A percentile compares a stretch with the other conserved stretches of the same genome.
Conservation (phyloP, 1,140 invertebrate species). For the Trypoxylus dichotomus region DNA sequence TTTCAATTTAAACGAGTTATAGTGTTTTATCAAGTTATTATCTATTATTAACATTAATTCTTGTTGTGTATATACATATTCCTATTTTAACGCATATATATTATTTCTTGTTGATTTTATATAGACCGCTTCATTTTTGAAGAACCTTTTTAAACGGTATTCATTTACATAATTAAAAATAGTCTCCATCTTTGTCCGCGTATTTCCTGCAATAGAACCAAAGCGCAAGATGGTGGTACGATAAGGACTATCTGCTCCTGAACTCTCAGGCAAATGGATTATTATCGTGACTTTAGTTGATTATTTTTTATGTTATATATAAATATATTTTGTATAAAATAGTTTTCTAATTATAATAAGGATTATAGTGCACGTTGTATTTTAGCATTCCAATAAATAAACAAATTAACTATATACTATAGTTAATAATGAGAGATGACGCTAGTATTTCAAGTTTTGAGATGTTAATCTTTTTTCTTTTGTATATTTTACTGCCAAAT, state of each 20-base stretch:
- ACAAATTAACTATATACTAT: background rate
- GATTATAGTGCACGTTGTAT: constrained; percentile 34
- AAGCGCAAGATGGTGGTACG: constrained; percentile 17
- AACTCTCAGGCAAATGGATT: background rate
- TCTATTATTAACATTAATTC: background rate
- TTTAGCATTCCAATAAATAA: constrained; percentile 38
- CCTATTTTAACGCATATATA: background rate
- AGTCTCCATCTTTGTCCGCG: background rate
- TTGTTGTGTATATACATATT: constrained; percentile 8
- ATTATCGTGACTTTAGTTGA: constrained; percentile 2
- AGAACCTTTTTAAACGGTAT: background rate
- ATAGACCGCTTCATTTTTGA: background rate
- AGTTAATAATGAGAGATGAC: background rate
- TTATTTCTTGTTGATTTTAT: background rate
- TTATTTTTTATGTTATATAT: background rate
- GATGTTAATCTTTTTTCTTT: background rate
- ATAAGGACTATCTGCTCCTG: background rate
- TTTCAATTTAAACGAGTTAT: no score
- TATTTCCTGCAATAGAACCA: background rate
- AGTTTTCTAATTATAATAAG: background rate
- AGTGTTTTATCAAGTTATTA: background rate
- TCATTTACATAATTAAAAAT: no score
- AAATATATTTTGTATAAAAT: background rate
- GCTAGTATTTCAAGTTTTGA: background rate
- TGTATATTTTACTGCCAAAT: constrained; percentile 18